Evolutionary conservation across 2,113 vertebrate species (phyloP).

Genomic region (Chitala chitala): DNA sequence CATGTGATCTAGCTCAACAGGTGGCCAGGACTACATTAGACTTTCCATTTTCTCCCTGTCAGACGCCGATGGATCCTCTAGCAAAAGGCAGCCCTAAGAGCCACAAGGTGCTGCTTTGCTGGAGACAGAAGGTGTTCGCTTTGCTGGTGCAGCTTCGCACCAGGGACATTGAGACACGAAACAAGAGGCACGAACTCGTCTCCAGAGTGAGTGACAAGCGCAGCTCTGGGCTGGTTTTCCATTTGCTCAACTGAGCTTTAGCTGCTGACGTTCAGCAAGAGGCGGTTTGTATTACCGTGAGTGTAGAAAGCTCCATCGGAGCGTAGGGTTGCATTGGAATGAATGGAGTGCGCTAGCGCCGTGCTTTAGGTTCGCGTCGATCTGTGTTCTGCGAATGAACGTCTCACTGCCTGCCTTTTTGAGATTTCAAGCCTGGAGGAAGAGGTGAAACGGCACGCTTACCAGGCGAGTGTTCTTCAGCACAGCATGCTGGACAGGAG

Average conservation of each 20-base stretch:
- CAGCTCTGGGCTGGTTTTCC: too few species aligned
- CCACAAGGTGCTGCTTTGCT: slow-evolving; percentile 54
- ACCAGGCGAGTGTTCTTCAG: slow-evolving; percentile 58
- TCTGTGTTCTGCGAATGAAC: neutral
- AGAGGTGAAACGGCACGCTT: slow-evolving; percentile 57
- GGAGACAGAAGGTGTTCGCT: slow-evolving; percentile 68
- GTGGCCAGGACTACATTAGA: neutral
- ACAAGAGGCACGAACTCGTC: slow-evolving; percentile 46
- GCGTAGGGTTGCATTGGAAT: too few species aligned
- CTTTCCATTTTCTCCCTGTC: slow-evolving; percentile 7
- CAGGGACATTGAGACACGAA: slow-evolving; percentile 54
- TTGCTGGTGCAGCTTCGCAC: slow-evolving; percentile 63
- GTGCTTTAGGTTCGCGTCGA: too few species aligned
- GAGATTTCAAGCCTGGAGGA: slow-evolving; percentile 50
- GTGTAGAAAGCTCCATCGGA: too few species aligned
- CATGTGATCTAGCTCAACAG: neutral
- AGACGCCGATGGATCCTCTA: slow-evolving; percentile 46
- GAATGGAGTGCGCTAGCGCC: too few species aligned
- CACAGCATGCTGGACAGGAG: slow-evolving; percentile 69
- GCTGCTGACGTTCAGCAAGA: too few species aligned
- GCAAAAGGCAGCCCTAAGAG: slow-evolving; percentile 34
- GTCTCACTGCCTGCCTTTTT: slow-evolving; percentile 11
- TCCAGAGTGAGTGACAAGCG: slow-evolving; percentile 46
- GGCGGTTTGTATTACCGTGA: too few species aligned
- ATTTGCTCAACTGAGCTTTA: too few species aligned